Evolutionary conservation across 2,888 invertebrate genomes (phyloP).

Genomic region (Tyria jacobaeae): DNA sequence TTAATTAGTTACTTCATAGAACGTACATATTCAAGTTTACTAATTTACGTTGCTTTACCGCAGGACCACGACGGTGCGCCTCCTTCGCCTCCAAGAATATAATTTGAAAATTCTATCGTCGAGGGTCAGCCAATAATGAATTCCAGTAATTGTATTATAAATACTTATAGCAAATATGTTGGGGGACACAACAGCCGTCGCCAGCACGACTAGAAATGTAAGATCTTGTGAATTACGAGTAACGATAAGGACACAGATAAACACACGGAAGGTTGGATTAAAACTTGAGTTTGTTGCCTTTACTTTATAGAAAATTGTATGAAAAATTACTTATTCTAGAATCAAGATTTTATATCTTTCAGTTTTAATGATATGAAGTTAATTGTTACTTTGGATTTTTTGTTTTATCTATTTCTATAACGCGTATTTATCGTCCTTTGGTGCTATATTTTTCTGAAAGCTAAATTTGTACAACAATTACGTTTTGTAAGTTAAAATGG

Average conservation of each 20-base stretch:
- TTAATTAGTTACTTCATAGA: too few species aligned
- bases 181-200: constrained; percentile 20
- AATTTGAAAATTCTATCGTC: constrained; percentile 45
- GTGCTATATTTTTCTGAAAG: constrained; percentile 38
- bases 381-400: constrained; percentile 16
- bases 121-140: constrained; percentile 57
- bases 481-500: constrained; percentile 5
- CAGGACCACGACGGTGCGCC: constrained; percentile 83
- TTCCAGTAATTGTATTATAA: constrained; percentile 70
- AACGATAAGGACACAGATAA: constrained; percentile 11
- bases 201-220: constrained; percentile 33
- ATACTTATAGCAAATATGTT: constrained; percentile 46
- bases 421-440: constrained; percentile 29
- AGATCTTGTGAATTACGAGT: constrained; percentile 44
- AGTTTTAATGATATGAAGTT: constrained; percentile 12
- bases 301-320: constrained; percentile 30
- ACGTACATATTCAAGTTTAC: background rate
- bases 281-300: constrained; percentile 42
- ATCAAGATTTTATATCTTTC: constrained; percentile 6
- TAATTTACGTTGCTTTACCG: constrained; percentile 28
- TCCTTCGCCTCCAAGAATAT: constrained; percentile 80
- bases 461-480: constrained; percentile 9
- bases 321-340: constrained; percentile 20
- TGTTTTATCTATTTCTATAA: constrained; percentile 20
- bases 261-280: constrained; percentile 13